A percentile compares a stretch with the other conserved stretches of the same genome.
phyloP scores from a whole-genome alignment of 2,888 invertebrate genomes.

The Trypoxylon attenuatum region DNA sequence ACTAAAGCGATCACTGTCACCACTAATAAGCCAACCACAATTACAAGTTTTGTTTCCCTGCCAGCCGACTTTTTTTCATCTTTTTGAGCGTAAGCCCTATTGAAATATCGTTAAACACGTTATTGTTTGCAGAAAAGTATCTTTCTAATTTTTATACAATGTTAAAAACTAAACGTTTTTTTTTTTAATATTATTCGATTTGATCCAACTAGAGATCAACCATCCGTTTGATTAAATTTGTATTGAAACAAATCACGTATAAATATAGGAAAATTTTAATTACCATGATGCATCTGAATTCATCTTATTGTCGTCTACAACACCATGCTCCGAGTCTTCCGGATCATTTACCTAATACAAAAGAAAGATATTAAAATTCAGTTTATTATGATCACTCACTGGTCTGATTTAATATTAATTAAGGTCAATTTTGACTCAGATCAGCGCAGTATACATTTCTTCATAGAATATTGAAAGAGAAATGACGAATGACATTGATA shows the following conservation, averaged over 20 bases:
- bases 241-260: no score
- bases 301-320: slow-evolving; percentile 42
- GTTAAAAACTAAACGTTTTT: no score
- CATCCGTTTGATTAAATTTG: not conserved
- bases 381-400: no score
- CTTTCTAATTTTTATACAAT: no score
- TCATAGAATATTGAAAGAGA: no score
- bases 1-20: slow-evolving; percentile 69
- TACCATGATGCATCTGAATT: slow-evolving; percentile 61
- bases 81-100: slow-evolving; percentile 57
- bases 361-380: slow-evolving; percentile 2
- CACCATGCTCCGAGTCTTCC: slow-evolving; percentile 59
- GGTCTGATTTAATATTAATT: no score
- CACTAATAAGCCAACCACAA: slow-evolving; percentile 67
- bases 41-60: slow-evolving; percentile 65
- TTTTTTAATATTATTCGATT: no score
- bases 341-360: slow-evolving; percentile 69
- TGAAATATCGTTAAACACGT: not conserved
- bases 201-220: no score
- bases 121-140: no score
- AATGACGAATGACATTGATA: no score
- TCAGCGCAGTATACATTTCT: no score
- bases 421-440: no score
- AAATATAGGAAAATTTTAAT: slow-evolving; percentile 7
- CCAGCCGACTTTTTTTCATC: slow-evolving; percentile 63